A percentile compares a stretch with the other conserved stretches of the same genome.
These are phyloP conservation scores for Zosterops japonicus DNA, from an alignment of 2,113 vertebrate genomes.

Conservation along the genomic window DNA sequence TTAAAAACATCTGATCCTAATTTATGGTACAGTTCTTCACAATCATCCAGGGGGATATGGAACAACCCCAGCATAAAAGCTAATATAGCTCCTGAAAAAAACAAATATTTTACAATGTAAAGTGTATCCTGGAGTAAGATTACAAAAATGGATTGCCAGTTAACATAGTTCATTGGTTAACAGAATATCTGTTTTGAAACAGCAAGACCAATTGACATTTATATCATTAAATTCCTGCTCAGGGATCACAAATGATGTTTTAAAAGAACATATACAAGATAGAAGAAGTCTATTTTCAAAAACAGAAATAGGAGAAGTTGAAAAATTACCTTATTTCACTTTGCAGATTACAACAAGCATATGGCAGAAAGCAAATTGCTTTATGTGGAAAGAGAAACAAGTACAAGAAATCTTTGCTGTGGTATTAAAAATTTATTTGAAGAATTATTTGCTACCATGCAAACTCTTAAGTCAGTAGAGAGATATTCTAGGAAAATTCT, in stretches of 20 bases:
- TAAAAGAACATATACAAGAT: background rate
- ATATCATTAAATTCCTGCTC: background rate
- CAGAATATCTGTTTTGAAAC: background rate
- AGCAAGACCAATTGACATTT: background rate
- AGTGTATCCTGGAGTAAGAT: background rate
- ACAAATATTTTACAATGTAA: slow-evolving; percentile 33
- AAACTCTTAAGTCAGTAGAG: background rate
- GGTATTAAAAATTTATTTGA: background rate
- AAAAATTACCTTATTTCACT: background rate
- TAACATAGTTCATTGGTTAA: background rate
- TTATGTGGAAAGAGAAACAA: background rate
- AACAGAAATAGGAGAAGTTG: background rate
- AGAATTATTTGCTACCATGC: background rate
- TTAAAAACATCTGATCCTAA: slow-evolving; percentile 94
- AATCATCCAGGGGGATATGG: slow-evolving; percentile 89
- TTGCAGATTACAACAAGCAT: background rate
- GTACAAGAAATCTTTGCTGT: background rate
- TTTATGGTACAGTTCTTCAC: slow-evolving; percentile 91
- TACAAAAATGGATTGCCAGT: background rate
- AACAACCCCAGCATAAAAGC: slow-evolving; percentile 95
- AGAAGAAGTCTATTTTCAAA: background rate
- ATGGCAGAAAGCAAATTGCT: background rate
- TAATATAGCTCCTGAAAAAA: slow-evolving; percentile 89
- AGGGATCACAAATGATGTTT: background rate
- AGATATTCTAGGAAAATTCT: background rate